A percentile compares a stretch with the other conserved stretches of the same genome.
These are phyloP conservation scores for Cyprinodon brontotheroides DNA, from an alignment of 2,113 vertebrate species.

Conservation along the genomic window DNA sequence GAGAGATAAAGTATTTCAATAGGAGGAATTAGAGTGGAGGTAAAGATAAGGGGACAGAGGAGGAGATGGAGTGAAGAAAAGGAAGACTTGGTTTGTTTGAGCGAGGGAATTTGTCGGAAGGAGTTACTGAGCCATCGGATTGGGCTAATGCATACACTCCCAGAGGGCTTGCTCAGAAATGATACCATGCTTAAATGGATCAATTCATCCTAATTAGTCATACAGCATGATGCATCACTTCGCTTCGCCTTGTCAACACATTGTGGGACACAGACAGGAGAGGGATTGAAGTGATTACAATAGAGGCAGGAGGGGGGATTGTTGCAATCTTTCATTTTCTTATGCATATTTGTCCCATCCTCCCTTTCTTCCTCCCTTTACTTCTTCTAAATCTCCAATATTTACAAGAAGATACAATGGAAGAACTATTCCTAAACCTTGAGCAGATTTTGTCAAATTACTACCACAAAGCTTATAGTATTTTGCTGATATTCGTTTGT, in stretches of 20 bases:
- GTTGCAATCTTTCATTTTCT: slow-evolving; percentile 76
- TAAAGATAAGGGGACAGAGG: slow-evolving; percentile 18
- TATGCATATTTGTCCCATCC: slow-evolving; percentile 52
- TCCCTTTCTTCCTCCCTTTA: slow-evolving; percentile 14
- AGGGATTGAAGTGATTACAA: slow-evolving; percentile 71
- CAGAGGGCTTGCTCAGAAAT: slow-evolving; percentile 72
- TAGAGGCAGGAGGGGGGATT: slow-evolving; percentile 54
- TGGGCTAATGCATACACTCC: slow-evolving; percentile 71
- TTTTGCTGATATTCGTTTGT: too few relatives aligned
- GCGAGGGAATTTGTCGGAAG: slow-evolving; percentile 41
- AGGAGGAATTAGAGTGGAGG: slow-evolving; percentile 25
- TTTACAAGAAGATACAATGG: slow-evolving; percentile 5
- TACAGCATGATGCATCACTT: slow-evolving; percentile 67
- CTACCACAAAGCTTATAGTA: not conserved
- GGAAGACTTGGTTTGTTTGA: slow-evolving; percentile 14
- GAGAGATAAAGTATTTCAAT: slow-evolving; percentile 45
- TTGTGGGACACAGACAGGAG: slow-evolving; percentile 60
- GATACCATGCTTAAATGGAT: slow-evolving; percentile 77
- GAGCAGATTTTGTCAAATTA: not conserved
- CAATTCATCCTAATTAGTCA: slow-evolving; percentile 79
- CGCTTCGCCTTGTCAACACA: slow-evolving; percentile 73
- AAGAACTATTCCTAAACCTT: not conserved
- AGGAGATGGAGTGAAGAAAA: not conserved
- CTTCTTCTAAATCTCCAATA: slow-evolving; percentile 24
- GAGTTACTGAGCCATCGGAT: slow-evolving; percentile 66